Base-by-base conservation (phyloP, 2,797 vertebrate genomes). In the Poeciliopsis gracilis region DNA sequence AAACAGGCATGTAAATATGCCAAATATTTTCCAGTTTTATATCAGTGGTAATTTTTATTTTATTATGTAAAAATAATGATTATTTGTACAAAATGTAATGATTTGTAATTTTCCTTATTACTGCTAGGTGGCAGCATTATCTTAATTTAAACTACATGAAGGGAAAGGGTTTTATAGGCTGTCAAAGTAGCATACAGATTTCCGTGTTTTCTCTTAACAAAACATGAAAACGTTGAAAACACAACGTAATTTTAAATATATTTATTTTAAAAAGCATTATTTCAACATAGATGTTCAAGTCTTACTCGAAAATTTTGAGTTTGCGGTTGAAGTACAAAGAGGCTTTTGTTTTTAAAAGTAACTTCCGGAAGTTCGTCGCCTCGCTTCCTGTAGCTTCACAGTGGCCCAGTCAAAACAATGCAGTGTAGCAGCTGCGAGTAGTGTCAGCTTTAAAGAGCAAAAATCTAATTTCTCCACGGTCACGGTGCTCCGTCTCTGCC, bases 331-430 rank as follows among this genome's bases (percentile, higher is more conserved):
- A 36, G 69, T 4, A 1, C 1, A 10, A 25, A 0, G 2, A 18
- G 5, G 3, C 11, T 80, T 86, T 88, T 89, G 63, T 57, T 83
- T 66, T 73, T 5, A 2, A n/a, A 66, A 5, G 1, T 0, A 0
- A 0, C 2, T 0, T 30, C 79, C 66, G 82, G 87, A 83, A 76
- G 5, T 46, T 25, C 1, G 0, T 12, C 4, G 38, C 2, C 1
- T 23, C 5, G 15, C 46, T 57, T 20, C 11, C 41, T 12, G 12
- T 3, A 23, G 1, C 45, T 43, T 55, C 8, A 23, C 41, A 0
- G 59, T 63, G 49, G 89, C 85, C 85, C 79, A 78, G 90, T 91
- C 90, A 94, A 89, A 93, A 94, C 92, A 94, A 94, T 63, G 76
- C 84, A 77, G 74, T 30, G 76, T 3, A 18, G 38, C 51, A 0